Percentiles rank a stretch among this genome's conserved stretches.
phyloP scores from a whole-genome alignment of 2,113 vertebrate genomes.

The Copsychus sechellarum region DNA sequence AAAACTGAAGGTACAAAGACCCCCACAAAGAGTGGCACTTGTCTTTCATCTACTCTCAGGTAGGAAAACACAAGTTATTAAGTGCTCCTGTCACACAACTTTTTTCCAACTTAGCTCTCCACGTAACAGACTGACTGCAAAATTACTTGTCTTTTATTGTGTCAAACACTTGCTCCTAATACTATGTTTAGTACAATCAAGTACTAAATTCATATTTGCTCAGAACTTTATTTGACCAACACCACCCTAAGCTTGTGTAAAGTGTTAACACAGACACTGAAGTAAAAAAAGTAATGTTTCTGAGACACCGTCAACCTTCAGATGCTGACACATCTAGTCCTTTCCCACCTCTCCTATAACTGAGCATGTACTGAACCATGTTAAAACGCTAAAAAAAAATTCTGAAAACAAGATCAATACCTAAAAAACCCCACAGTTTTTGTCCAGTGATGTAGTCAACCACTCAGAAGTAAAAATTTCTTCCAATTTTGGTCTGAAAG shows the following conservation, averaged over 20 bases:
- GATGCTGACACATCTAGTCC: neutral
- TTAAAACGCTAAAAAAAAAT: neutral
- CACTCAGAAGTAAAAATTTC: neutral
- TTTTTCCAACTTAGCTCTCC: neutral
- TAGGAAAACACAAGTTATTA: neutral
- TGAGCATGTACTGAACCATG: neutral
- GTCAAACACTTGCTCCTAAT: neutral
- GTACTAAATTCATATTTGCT: neutral
- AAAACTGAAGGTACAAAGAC: neutral
- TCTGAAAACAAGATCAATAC: neutral
- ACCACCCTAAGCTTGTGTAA: neutral
- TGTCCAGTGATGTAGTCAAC: neutral
- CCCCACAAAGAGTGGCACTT: neutral
- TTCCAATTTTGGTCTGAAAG: neutral
- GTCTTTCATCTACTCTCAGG: neutral
- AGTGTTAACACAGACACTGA: rapidly evolving
- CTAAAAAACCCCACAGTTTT: neutral
- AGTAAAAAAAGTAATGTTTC: neutral
- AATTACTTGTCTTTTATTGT: neutral
- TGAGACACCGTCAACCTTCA: rapidly evolving
- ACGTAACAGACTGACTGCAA: neutral
- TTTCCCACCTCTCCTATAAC: neutral
- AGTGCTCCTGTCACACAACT: neutral
- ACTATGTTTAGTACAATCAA: neutral
- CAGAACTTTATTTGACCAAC: neutral